These are phyloP conservation scores for Harpagoxenus sublaevis DNA, from an alignment of 2,888 invertebrate species.

Conservation along the genomic window DNA sequence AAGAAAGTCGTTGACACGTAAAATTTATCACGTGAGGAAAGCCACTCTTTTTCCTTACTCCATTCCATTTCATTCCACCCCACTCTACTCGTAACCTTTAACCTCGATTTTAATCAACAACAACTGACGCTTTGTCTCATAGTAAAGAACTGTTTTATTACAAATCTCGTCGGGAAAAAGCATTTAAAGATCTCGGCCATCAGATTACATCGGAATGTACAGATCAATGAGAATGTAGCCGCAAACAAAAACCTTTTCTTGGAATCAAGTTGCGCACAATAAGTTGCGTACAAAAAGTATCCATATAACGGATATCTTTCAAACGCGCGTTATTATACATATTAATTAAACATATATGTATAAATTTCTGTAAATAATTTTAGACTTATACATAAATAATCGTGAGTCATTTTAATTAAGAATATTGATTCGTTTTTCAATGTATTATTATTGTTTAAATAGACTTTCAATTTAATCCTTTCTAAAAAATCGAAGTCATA, in stretches of 20 bases:
- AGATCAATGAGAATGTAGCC: constrained; percentile 11
- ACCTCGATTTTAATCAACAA: constrained; percentile 39
- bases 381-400: background rate
- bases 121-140: constrained; percentile 48
- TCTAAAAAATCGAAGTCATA: background rate
- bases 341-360: background rate
- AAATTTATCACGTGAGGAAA: constrained; percentile 45
- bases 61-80: background rate
- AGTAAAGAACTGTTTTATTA: constrained; percentile 4
- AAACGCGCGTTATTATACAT: background rate
- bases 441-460: background rate
- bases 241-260: constrained; percentile 7
- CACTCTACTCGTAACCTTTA: constrained; percentile 36
- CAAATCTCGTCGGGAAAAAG: constrained; percentile 23
- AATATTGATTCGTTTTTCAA: background rate
- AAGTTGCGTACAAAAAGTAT: constrained; percentile 1
- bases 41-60: constrained; percentile 22
- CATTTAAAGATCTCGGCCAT: constrained; percentile 20
- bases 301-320: background rate
- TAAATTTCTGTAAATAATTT: background rate
- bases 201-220: constrained; percentile 36
- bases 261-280: background rate
- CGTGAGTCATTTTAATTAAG: background rate
- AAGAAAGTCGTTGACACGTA: constrained; percentile 67
- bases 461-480: background rate